Percentiles rank a stretch among this genome's conserved stretches.
phyloP scores from a whole-genome alignment of 2,888 invertebrate genomes.

The Lycaena phlaeas region DNA sequence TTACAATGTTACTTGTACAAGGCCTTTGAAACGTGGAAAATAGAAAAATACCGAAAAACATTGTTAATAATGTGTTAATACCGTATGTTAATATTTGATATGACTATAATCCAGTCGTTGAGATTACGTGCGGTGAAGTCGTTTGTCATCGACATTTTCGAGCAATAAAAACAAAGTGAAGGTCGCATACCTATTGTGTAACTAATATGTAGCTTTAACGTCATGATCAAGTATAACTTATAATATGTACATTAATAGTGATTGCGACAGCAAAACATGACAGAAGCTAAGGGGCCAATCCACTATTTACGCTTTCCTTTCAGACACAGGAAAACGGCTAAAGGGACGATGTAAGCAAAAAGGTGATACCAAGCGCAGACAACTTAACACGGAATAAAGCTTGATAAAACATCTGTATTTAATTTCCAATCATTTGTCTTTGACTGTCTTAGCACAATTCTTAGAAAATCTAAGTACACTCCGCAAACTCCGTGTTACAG shows the following conservation, averaged over 20 bases:
- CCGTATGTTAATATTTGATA: neutral
- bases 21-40: neutral
- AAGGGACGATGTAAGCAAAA: too few relatives aligned
- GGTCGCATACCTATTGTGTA: slow-evolving; percentile 7
- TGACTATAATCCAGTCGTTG: neutral
- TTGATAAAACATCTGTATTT: too few relatives aligned
- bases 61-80: neutral
- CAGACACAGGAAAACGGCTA: too few relatives aligned
- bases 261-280: neutral
- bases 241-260: neutral
- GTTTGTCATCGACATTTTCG: slow-evolving; percentile 6
- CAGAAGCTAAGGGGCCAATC: too few relatives aligned
- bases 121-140: neutral
- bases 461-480: too few relatives aligned
- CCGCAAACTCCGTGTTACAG: too few relatives aligned
- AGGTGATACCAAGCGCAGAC: too few relatives aligned
- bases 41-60: neutral
- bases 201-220: neutral
- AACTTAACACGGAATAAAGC: too few relatives aligned
- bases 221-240: slow-evolving; percentile 1
- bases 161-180: slow-evolving; percentile 1
- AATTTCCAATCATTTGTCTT: too few relatives aligned
- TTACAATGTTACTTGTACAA: neutral
- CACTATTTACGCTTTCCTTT: too few relatives aligned
- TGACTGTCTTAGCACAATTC: too few relatives aligned